Conservation (phyloP, 2,113 vertebrate genomes). For the Catharus bicknelli region DNA sequence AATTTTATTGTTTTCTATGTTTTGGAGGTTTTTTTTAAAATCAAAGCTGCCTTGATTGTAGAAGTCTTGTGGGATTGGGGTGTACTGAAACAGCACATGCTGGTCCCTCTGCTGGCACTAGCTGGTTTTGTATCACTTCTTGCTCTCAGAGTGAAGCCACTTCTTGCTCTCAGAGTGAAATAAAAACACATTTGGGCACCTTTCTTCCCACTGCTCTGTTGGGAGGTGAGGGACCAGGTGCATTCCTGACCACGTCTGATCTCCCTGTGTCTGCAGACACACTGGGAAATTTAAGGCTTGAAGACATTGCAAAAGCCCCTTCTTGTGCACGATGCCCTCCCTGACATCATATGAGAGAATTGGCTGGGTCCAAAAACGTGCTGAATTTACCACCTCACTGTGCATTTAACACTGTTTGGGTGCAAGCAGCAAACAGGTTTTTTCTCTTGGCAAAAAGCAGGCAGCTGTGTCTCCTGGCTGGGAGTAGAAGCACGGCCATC, state of each 20-base stretch:
- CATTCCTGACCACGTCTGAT: accelerated
- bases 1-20: neutral
- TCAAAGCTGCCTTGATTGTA: neutral
- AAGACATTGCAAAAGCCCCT: neutral
- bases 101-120: neutral
- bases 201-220: neutral
- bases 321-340: accelerated
- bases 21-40: neutral
- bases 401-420: neutral
- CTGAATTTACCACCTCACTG: neutral
- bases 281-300: neutral
- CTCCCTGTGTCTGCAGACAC: neutral
- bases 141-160: neutral
- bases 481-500: neutral
- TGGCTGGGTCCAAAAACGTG: accelerated
- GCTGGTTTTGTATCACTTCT: neutral
- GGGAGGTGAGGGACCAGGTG: neutral
- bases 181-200: neutral
- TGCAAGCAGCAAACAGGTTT: neutral
- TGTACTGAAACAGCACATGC: accelerated
- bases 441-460: neutral
- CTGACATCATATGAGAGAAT: accelerated
- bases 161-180: neutral
- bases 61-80: neutral
- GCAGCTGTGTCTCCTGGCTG: neutral